Percentiles rank a stretch among this genome's conserved stretches.
phyloP scores from a whole-genome alignment of 2,888 invertebrate genomes.

The Hydroisotoma schaefferi region DNA sequence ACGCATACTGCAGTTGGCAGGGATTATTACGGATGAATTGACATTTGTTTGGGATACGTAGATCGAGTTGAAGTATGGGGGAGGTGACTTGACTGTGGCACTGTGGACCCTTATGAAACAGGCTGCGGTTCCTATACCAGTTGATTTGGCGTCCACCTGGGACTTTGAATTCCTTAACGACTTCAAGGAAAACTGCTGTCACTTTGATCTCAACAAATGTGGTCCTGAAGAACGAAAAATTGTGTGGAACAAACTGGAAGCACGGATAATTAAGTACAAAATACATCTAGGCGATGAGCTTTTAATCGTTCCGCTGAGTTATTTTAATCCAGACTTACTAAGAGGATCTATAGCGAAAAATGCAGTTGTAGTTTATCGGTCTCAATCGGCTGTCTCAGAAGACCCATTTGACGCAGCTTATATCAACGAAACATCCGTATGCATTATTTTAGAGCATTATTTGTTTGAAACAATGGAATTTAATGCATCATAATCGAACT shows the following conservation, averaged over 20 bases:
- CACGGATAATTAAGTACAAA: slow-evolving; percentile 62
- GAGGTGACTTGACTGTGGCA: slow-evolving; percentile 85
- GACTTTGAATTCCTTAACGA: slow-evolving; percentile 67
- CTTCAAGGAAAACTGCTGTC: slow-evolving; percentile 85
- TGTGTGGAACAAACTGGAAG: slow-evolving; percentile 66
- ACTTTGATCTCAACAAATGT: slow-evolving; percentile 68
- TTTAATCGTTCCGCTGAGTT: slow-evolving; percentile 84
- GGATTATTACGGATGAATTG: background rate
- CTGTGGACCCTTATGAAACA: slow-evolving; percentile 84
- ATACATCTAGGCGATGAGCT: slow-evolving; percentile 87
- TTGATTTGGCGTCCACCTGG: slow-evolving; percentile 51
- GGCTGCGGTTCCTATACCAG: slow-evolving; percentile 73
- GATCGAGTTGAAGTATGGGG: slow-evolving; percentile 78
- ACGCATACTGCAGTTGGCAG: background rate
- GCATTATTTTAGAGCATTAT: too few species aligned
- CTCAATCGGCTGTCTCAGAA: slow-evolving; percentile 59
- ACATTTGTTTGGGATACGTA: slow-evolving; percentile 36
- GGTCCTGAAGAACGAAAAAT: slow-evolving; percentile 82
- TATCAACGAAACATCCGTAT: slow-evolving; percentile 77
- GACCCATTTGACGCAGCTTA: slow-evolving; percentile 93
- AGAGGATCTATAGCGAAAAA: slow-evolving; percentile 73
- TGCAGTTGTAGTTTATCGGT: slow-evolving; percentile 60
- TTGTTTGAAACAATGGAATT: too few species aligned
- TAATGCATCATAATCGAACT: background rate
- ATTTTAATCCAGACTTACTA: slow-evolving; percentile 80